Base-by-base conservation (phyloP, 2,113 vertebrate species). In the Artemisiospiza belli region DNA sequence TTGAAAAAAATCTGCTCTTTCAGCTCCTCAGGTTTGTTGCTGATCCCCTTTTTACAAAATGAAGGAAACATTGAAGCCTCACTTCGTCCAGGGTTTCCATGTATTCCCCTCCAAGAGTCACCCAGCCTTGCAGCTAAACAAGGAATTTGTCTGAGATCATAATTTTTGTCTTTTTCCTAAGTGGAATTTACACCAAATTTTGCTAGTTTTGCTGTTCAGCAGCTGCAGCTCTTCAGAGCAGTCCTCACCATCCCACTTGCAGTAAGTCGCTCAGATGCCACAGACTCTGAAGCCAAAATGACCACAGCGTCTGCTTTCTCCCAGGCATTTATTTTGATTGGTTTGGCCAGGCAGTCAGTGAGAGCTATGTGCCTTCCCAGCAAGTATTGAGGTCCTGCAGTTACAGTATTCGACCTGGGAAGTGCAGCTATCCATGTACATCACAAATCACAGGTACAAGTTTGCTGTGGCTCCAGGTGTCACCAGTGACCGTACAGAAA, bases 391-490 rank as follows among this genome's bases (percentile, higher is more conserved):
- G 41, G 13, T 39, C 37, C 44, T 76, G 24, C 17, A 85, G 21
- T 63, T 51, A 55, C 14, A n/a, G 8, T 35, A 25, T 37, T 58
- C 66, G 69, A 75, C 2, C 11, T 61, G 27, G 21, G 31, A 69
- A 66, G 9, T 27, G 18, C 66, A 78, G 22, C 49, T 85, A 15
- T 15, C 30, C 22, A 3, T 10, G 11, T 31, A 17, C 33, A 57
- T 61, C 33, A 20, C 39, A 59, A 63, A 69, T 44, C 27, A 58
- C 10, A 2, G 0, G 1, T 9, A 12, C 15, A 22, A 55, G 39
- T 39, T 67, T 0, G 0, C 64, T 30, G 44, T 30, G 64, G 44
- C 27, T 72, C 49, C 54, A 43, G 15, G 3, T 59, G 28, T 41
- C 24, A 17, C 24, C 4, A 9, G 20, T 39, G 58, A 68, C 31